A percentile compares a stretch with the other conserved stretches of the same genome.
phyloP scores from a whole-genome alignment of 1,140 invertebrate species.

The Calephelis virginiensis region DNA sequence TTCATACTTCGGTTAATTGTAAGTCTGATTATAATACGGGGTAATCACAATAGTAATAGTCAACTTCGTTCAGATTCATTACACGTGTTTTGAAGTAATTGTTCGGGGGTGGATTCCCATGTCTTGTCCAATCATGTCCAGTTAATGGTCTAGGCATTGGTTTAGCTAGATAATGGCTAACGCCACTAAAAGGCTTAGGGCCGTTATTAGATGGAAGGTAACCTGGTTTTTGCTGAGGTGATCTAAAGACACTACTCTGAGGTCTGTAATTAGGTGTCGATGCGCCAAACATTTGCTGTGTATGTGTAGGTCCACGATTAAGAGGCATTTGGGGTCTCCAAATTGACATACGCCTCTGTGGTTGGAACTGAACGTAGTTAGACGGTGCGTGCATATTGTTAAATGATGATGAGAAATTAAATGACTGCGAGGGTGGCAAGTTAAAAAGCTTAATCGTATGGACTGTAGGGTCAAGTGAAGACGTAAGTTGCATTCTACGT shows the following conservation, averaged over 20 bases:
- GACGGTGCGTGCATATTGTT: neutral
- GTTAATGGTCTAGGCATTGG: neutral
- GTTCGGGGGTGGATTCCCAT: neutral
- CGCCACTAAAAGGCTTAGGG: slow-evolving; percentile 10
- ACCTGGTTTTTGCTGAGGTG: neutral
- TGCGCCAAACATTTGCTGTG: neutral
- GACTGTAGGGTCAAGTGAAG: neutral
- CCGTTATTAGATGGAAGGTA: slow-evolving; percentile 1
- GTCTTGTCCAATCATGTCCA: slow-evolving; percentile 1
- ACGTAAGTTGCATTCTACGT: slow-evolving; percentile 2
- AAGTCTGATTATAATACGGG: neutral
- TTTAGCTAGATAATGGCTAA: slow-evolving; percentile 4
- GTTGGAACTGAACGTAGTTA: neutral
- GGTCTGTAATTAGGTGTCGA: neutral
- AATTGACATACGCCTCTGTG: slow-evolving; percentile 8
- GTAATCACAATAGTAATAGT: neutral
- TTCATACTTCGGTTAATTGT: neutral
- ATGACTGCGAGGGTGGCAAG: slow-evolving; percentile 7
- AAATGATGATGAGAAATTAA: slow-evolving; percentile 3
- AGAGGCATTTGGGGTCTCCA: slow-evolving; percentile 15
- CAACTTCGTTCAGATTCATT: neutral
- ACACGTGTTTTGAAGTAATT: neutral
- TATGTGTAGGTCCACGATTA: slow-evolving; percentile 13
- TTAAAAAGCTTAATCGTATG: neutral
- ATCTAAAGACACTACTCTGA: neutral